Evolutionary conservation across 1,140 invertebrate genomes (phyloP), one percentile per base, ranked within the genome.

Genomic region (Geopemphigus sp.): DNA sequence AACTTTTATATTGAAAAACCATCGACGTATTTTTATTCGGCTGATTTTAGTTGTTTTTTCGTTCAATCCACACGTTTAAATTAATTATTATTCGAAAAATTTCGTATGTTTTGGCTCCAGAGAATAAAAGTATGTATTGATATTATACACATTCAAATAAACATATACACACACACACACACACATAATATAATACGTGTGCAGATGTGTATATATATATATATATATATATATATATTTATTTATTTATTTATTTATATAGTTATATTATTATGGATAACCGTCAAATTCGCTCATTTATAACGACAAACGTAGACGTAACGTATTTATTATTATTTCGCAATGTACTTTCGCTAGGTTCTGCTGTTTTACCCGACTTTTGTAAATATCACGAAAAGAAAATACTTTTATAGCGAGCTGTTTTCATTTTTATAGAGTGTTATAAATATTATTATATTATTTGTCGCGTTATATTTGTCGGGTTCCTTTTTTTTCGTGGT

Each of bases 391-490:
- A 45, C 11, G 32, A 17, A 45, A 76, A 76, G 26, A 19, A 61
- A 61, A 61, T 61, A 61, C 17, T 59, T 61, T 76, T 61, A 47
- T 59, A 76, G 32, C 57, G 73, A 76, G 57, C 73, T 59, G 72
- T 74, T 74, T 74, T 74, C 26, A 74, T 74, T 74, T 73, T 74
- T 74, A 74, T 74, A 74, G 32, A 76, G 22, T 26, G 73, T 47
- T 76, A 45, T 24, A 26, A 57, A 47, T 68, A 70, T 50, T 53
- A 68, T 14, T n/a, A 47, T 47, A 68, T 47, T n/a, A 29, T 56
- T 56, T 59, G 72, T 74, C 59, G 72, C 22, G 72, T 74, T 74
- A 74, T 74, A 54, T 74, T 74, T 74, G 72, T 59, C 54, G 14
- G 53, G 4, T 50, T 50, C 12, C 12, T 50, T 50, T 50, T 50